phyloP scores from a whole-genome alignment of 2,888 invertebrate species.

The Tiliacea aurago region DNA sequence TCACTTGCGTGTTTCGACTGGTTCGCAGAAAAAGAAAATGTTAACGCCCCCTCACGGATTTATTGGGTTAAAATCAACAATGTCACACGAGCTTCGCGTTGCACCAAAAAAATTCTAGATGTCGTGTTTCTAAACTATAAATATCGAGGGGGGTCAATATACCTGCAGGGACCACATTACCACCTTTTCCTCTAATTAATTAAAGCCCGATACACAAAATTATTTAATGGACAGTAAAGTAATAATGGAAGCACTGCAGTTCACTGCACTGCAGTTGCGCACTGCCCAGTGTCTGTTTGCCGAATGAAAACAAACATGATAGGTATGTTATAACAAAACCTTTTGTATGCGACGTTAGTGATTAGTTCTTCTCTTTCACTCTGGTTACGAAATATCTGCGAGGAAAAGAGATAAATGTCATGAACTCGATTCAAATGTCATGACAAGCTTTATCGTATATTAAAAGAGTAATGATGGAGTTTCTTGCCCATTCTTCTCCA shows the following conservation, averaged over 20 bases:
- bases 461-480: too few species aligned
- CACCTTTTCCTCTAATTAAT: too few species aligned
- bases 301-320: conserved; percentile 50
- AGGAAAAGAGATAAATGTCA: conserved; percentile 28
- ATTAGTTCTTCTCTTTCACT: conserved; percentile 46
- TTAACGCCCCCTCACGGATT: too few species aligned
- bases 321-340: not conserved
- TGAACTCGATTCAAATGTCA: not conserved
- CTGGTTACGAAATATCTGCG: not conserved
- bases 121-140: too few species aligned
- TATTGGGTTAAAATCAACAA: too few species aligned
- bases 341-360: not conserved
- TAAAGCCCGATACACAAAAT: not conserved
- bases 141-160: too few species aligned
- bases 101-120: too few species aligned
- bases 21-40: too few species aligned
- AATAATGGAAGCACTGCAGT: conserved; percentile 15
- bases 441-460: conserved; percentile 12
- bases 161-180: too few species aligned
- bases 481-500: too few species aligned
- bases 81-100: too few species aligned
- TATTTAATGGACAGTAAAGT: not conserved
- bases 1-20: too few species aligned
- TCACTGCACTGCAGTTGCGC: conserved; percentile 22
- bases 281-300: not conserved